Evolutionary conservation across 2,113 vertebrate genomes (phyloP).

Genomic region (Boleophthalmus pectinirostris): DNA sequence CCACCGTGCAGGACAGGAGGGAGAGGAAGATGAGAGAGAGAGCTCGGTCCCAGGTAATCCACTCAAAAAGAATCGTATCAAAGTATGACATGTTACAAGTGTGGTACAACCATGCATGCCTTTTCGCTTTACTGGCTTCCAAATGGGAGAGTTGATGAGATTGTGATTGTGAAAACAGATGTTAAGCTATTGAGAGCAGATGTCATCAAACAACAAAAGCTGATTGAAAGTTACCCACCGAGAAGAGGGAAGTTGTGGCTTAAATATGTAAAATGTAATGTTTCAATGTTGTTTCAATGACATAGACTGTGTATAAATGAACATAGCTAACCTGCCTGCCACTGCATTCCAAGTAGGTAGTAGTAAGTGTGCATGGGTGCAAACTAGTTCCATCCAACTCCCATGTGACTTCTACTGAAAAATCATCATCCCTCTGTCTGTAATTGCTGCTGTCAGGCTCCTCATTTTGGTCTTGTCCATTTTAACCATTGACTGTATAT

Average conservation of each 20-base stretch:
- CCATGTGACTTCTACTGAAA: too few species aligned
- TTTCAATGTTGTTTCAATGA: too few species aligned
- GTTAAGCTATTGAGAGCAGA: background rate
- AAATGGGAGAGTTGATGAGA: background rate
- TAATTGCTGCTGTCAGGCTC: too few species aligned
- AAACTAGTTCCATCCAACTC: too few species aligned
- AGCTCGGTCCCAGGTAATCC: slow-evolving; percentile 75
- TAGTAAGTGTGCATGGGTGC: too few species aligned
- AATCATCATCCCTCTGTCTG: too few species aligned
- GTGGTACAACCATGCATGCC: background rate
- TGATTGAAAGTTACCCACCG: background rate
- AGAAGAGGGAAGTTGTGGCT: background rate
- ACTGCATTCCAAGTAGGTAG: too few species aligned
- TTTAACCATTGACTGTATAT: too few species aligned
- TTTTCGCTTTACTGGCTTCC: background rate
- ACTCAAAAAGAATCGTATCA: slow-evolving; percentile 1
- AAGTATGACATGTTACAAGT: background rate
- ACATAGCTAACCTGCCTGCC: too few species aligned
- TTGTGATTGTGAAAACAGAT: background rate
- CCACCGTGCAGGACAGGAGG: slow-evolving; percentile 88
- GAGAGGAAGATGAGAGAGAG: slow-evolving; percentile 84
- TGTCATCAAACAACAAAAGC: background rate
- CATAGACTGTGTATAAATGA: too few species aligned
- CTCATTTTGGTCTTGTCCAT: too few species aligned
- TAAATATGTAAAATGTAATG: background rate